Conservation (phyloP, 1,140 invertebrate genomes). For the Ostrea edulis region DNA sequence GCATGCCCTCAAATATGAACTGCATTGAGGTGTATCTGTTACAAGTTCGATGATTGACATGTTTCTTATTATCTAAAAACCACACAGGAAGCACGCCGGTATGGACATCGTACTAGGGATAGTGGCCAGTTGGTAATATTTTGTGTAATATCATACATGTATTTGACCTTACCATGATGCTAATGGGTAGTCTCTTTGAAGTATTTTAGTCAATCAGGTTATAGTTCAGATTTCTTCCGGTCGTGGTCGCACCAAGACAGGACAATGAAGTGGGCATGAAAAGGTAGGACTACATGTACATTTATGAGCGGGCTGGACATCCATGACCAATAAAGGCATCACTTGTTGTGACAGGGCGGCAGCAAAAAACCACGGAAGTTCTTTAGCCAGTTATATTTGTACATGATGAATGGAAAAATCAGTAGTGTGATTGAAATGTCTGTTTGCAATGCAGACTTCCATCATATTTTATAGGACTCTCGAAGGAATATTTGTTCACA, state of each 20-base stretch:
- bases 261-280: neutral
- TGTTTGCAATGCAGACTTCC: neutral
- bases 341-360: neutral
- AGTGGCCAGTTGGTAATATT: neutral
- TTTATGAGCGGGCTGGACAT: neutral
- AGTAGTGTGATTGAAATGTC: neutral
- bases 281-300: neutral
- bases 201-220: slow-evolving; percentile 22
- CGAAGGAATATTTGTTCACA: neutral
- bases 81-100: neutral
- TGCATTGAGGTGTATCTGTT: neutral
- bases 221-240: neutral
- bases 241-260: neutral
- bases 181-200: neutral
- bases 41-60: neutral
- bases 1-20: too few species aligned
- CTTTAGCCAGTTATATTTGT: neutral
- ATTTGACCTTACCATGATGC: neutral
- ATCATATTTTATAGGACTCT: neutral
- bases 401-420: slow-evolving; percentile 1
- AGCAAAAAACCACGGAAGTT: slow-evolving; percentile 30
- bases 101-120: neutral
- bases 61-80: neutral
- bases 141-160: neutral
- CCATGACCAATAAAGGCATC: slow-evolving; percentile 8